Conservation (phyloP, 2,797 vertebrate species). For the Amblyraja radiata region DNA sequence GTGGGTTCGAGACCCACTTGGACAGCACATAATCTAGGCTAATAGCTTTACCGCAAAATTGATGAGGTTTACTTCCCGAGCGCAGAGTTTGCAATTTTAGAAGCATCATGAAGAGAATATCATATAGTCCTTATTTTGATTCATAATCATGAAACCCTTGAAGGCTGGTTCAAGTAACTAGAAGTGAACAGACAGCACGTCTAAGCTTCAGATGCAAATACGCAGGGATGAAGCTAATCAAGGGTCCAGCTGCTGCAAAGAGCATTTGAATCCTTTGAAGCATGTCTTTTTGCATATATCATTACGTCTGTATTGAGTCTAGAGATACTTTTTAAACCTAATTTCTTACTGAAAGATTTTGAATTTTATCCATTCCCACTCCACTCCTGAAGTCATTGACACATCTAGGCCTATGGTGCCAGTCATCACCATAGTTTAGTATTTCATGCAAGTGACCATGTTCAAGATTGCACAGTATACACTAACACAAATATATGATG, state of each 20-base stretch:
- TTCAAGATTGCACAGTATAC: neutral
- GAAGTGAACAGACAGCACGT: neutral
- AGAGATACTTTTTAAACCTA: neutral
- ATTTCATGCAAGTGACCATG: neutral
- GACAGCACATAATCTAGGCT: neutral
- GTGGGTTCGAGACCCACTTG: neutral
- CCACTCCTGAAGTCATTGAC: neutral
- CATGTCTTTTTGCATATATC: neutral
- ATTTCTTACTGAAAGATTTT: neutral
- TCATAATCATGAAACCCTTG: neutral
- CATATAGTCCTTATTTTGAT: neutral
- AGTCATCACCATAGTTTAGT: neutral
- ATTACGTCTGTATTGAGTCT: neutral
- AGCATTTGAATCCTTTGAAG: neutral
- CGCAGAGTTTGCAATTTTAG: neutral
- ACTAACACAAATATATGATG: neutral
- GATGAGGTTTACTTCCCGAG: neutral
- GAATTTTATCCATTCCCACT: neutral
- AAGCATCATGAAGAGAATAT: neutral
- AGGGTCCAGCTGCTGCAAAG: neutral
- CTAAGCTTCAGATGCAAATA: slow-evolving; percentile 3
- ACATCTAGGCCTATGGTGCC: neutral
- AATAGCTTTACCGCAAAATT: neutral
- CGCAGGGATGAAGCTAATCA: neutral
- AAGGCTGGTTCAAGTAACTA: neutral